These are phyloP conservation scores for Callithrix jacchus DNA, from an alignment of 2,113 vertebrate species.

Conservation along the genomic window DNA sequence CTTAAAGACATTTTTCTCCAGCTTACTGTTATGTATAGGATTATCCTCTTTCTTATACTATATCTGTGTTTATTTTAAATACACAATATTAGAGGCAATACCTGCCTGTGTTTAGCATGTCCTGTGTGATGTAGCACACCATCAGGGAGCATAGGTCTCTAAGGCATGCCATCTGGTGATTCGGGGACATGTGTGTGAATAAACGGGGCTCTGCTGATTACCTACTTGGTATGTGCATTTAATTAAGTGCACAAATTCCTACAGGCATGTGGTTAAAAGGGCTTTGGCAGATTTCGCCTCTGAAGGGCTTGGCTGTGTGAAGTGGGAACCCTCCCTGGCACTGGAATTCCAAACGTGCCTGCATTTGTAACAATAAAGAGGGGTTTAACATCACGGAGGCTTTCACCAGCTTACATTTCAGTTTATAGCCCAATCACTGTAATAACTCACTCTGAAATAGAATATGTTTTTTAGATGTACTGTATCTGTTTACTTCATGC, in stretches of 20 bases:
- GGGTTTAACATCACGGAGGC: neutral
- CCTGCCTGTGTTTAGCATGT: neutral
- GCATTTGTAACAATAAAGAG: neutral
- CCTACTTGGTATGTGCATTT: conserved; percentile 62
- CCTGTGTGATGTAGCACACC: neutral
- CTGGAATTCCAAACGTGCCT: conserved; percentile 44
- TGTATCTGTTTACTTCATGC: neutral
- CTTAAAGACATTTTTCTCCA: neutral
- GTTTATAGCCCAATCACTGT: neutral
- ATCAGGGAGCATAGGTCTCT: conserved; percentile 26
- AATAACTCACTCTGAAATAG: conserved; percentile 44
- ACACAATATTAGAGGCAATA: neutral
- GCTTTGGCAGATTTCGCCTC: conserved; percentile 59
- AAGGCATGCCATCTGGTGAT: conserved; percentile 63
- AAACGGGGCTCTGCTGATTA: conserved; percentile 41
- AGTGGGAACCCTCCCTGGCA: conserved; percentile 1
- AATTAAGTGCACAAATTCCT: conserved; percentile 70
- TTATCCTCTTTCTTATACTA: neutral
- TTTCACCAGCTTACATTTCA: neutral
- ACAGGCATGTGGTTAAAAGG: conserved; percentile 70
- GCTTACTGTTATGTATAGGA: neutral
- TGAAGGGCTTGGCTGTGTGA: conserved; percentile 14
- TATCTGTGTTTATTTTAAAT: neutral
- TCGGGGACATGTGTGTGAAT: conserved; percentile 21
- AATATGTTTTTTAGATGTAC: neutral